Conservation (phyloP, 2,888 invertebrate species). For the Dichetophora obliterata region DNA sequence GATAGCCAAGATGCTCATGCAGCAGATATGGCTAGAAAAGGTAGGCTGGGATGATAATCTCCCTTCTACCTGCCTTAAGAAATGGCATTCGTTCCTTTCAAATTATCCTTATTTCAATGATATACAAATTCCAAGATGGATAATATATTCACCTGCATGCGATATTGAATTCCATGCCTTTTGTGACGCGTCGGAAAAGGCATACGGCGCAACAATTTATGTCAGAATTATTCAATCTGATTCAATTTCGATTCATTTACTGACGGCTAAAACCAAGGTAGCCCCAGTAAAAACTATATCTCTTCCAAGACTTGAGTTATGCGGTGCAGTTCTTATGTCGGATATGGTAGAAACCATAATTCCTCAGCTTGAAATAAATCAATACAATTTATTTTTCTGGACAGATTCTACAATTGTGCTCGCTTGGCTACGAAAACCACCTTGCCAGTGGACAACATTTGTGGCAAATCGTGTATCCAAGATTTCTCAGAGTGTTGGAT, state of each 20-base stretch:
- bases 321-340: neutral
- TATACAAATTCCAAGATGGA: neutral
- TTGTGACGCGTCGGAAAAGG: neutral
- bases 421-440: too few species aligned
- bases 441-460: neutral
- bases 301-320: neutral
- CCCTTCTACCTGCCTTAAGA: too few species aligned
- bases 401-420: too few species aligned
- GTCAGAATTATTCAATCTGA: too few species aligned
- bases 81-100: neutral
- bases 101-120: constrained; percentile 16
- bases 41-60: constrained; percentile 1
- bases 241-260: too few species aligned
- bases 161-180: neutral
- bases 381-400: too few species aligned
- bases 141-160: neutral
- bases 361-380: neutral
- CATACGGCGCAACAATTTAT: too few species aligned
- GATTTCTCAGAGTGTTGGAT: neutral
- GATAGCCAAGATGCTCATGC: constrained; percentile 12
- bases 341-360: neutral
- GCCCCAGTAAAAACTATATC: neutral
- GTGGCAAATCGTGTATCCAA: neutral
- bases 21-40: constrained; percentile 11
- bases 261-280: too few species aligned